phyloP scores from a whole-genome alignment of 2,888 invertebrate species.

The Brachyptera putata region DNA sequence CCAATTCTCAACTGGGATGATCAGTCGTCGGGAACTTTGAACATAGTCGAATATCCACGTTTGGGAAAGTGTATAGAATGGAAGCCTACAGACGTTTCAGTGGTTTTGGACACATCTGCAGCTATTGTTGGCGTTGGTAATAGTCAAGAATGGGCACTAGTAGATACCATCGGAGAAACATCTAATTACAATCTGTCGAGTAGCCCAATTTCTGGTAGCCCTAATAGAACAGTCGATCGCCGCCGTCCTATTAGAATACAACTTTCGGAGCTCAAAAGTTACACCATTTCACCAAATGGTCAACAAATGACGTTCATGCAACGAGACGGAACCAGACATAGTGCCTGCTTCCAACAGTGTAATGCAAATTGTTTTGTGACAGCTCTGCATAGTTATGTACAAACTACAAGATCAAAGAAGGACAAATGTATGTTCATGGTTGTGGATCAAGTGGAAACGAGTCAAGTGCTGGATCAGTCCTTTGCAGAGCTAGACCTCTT shows the following conservation, averaged over 20 bases:
- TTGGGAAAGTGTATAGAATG: constrained; percentile 70
- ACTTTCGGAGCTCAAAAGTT: constrained; percentile 61
- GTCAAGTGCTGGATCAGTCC: constrained; percentile 71
- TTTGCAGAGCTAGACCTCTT: constrained; percentile 85
- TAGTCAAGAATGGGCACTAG: constrained; percentile 73
- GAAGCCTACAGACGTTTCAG: constrained; percentile 74
- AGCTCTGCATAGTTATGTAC: constrained; percentile 51
- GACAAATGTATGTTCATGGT: constrained; percentile 45
- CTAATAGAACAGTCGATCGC: neutral
- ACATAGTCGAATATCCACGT: constrained; percentile 59
- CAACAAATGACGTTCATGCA: constrained; percentile 61
- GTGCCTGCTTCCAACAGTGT: constrained; percentile 81
- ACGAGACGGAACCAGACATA: constrained; percentile 66
- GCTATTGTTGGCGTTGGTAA: too few relatives aligned
- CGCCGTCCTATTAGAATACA: constrained; percentile 42
- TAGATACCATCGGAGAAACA: constrained; percentile 63
- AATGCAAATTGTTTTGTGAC: constrained; percentile 74
- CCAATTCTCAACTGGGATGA: constrained; percentile 44
- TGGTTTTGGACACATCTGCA: constrained; percentile 64
- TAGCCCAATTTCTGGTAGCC: neutral
- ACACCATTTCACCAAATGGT: constrained; percentile 50
- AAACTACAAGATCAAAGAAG: constrained; percentile 57
- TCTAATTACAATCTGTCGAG: constrained; percentile 14
- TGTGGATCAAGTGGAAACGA: constrained; percentile 51
- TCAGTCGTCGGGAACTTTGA: constrained; percentile 63